Evolutionary conservation across 2,113 vertebrate species (phyloP), one percentile per base, ranked within the genome.

Genomic region (Cranoglanis bouderius): DNA sequence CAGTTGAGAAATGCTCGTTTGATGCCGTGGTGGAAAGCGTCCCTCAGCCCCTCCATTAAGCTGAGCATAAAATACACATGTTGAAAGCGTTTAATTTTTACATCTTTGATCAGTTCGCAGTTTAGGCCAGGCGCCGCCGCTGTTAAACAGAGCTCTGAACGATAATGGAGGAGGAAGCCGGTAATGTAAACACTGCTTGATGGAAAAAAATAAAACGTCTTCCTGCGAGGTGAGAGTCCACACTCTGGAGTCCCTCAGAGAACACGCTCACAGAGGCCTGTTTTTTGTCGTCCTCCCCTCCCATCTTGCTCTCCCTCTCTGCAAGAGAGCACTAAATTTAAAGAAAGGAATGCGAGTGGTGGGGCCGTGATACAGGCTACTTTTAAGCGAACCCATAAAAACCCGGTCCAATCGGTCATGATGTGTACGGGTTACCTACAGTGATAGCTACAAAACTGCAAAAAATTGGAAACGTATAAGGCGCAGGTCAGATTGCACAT

Each of bases 171-270:
- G 89, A 86, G 85, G 84, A 91, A 89, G 85, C 83, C 82, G 18
- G 85, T 89, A 90, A 92, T 80, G 82, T 88, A 90, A 92, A 89
- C 90, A 91, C 63, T 55, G 82, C n/a, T 81, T 87, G 55, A 83
- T 84, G 72, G 86, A 89, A 75, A 89, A 84, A 84, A 80, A 80
- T 38, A 81, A 90, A 85, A 63, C 35, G 35, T 59, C 55, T 55
- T 89, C 74, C 49, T 84, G 82, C 12, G 85, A 90, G 89, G 72
- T 78, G 55, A 77, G 81, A 83, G 85, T 87, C 86, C 70, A 80
- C 38, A 85, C 49, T 84, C 59, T 72, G 72, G 51, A 72, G 81
- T 83, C 67, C 21, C 82, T 67, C 75, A 35, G 51, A 85, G 46
- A 72, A 55, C 40, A 85, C 35, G 32, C 49, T 74, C 67, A 57